A percentile compares a stretch with the other conserved stretches of the same genome.
These are phyloP conservation scores for Cryptosula pallasiana DNA, from an alignment of 2,888 invertebrate species.

Conservation along the genomic window DNA sequence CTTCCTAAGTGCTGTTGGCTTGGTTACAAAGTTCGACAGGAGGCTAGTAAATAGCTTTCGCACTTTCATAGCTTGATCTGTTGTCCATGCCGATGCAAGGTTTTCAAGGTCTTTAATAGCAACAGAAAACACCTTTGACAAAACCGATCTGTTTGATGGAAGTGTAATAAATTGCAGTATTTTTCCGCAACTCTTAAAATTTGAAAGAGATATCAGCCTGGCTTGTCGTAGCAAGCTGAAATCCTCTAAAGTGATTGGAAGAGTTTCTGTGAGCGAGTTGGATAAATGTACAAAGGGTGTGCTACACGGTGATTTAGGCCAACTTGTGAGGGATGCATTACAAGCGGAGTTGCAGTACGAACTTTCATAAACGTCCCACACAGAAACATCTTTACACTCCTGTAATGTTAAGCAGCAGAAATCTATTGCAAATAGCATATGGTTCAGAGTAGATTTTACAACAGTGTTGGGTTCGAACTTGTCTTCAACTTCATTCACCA, in stretches of 20 bases:
- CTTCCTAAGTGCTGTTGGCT: too few relatives aligned
- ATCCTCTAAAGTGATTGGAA: neutral
- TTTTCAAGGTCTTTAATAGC: neutral
- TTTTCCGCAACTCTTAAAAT: neutral
- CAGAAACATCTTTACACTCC: neutral
- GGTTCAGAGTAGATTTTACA: neutral
- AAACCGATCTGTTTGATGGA: neutral
- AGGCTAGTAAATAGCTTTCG: too few relatives aligned
- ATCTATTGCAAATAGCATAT: constrained; percentile 3
- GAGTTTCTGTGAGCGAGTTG: too few relatives aligned
- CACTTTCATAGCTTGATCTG: neutral
- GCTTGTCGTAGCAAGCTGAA: neutral
- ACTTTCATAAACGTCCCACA: neutral
- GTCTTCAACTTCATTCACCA: neutral
- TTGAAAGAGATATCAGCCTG: neutral
- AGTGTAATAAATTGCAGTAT: neutral
- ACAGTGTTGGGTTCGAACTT: neutral
- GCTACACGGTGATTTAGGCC: too few relatives aligned
- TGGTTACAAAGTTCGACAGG: too few relatives aligned
- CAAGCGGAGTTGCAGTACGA: too few relatives aligned
- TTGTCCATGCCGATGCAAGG: neutral
- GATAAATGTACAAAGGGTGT: too few relatives aligned
- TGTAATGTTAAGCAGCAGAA: neutral
- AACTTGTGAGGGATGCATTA: too few relatives aligned
- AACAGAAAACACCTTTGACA: neutral